Percentiles rank a stretch among this genome's conserved stretches.
Evolutionary conservation across 2,797 vertebrate species (phyloP).

Genomic region (Propithecus deckenii): DNA sequence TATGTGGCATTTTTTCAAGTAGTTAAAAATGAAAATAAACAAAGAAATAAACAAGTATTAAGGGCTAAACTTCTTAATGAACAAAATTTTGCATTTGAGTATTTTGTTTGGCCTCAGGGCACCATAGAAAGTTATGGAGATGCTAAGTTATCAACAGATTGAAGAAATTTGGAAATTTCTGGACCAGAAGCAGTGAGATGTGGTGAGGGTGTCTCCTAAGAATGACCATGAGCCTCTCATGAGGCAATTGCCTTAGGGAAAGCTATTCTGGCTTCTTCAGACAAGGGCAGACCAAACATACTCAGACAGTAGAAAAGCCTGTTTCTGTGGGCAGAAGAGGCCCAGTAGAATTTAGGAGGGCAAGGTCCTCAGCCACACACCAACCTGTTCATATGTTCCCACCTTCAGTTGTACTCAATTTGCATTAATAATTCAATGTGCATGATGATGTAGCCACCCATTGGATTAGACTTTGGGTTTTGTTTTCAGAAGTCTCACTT

Average conservation of each 20-base stretch:
- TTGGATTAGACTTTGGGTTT: not conserved
- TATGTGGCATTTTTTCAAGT: not conserved
- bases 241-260: not conserved
- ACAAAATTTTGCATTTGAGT: not conserved
- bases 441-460: not conserved
- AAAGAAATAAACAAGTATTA: not conserved
- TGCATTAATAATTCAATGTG: not conserved
- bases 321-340: not conserved
- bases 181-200: not conserved
- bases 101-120: not conserved
- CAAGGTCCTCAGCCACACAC: not conserved
- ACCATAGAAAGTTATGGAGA: not conserved
- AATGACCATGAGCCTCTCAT: too few species aligned
- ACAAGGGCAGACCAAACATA: too few species aligned
- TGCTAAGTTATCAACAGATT: not conserved
- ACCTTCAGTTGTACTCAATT: not conserved
- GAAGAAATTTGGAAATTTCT: not conserved
- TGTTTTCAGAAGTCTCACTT: not conserved
- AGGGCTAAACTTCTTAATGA: not conserved
- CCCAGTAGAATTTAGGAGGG: not conserved
- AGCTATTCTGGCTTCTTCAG: not conserved
- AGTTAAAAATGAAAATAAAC: not conserved
- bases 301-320: not conserved
- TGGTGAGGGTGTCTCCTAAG: not conserved
- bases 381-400: rapidly evolving